Conservation (phyloP, 2,888 invertebrate species). For the Folsomia manolachei region DNA sequence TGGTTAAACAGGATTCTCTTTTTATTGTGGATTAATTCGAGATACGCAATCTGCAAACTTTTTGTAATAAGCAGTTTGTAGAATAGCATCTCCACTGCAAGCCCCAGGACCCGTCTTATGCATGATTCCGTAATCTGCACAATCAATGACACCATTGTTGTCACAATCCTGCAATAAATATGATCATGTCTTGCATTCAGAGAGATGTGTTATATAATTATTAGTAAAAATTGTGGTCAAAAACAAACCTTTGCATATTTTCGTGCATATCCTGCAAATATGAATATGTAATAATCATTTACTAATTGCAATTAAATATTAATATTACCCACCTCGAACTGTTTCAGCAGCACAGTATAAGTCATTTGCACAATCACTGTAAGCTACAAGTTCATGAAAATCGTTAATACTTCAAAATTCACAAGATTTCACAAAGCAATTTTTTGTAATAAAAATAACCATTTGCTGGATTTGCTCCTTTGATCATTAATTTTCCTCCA, state of each 20-base stretch:
- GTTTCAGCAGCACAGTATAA: slow-evolving; percentile 52
- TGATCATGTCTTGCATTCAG: too few species aligned
- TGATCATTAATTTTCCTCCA: slow-evolving; percentile 37
- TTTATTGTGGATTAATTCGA: slow-evolving; percentile 33
- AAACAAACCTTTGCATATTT: slow-evolving; percentile 51
- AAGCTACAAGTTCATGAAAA: slow-evolving; percentile 50
- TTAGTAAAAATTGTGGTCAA: too few species aligned
- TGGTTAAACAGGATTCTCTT: not conserved
- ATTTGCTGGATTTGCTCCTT: slow-evolving; percentile 22
- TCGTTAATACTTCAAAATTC: too few species aligned
- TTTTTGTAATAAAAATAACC: too few species aligned
- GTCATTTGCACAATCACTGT: slow-evolving; percentile 52
- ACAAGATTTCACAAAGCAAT: too few species aligned
- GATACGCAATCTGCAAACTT: slow-evolving; percentile 36
- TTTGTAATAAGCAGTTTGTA: slow-evolving; percentile 33
- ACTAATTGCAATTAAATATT: too few species aligned
- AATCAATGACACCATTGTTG: slow-evolving; percentile 42
- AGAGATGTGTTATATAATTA: too few species aligned
- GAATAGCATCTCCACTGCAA: slow-evolving; percentile 24
- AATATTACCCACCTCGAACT: too few species aligned
- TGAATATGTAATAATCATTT: too few species aligned
- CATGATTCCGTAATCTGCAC: slow-evolving; percentile 45
- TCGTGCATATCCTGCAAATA: slow-evolving; percentile 52
- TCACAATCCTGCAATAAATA: slow-evolving; percentile 44
- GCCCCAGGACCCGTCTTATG: slow-evolving; percentile 38